Conservation (phyloP, 2,888 invertebrate species). For the Colletes collaris region DNA sequence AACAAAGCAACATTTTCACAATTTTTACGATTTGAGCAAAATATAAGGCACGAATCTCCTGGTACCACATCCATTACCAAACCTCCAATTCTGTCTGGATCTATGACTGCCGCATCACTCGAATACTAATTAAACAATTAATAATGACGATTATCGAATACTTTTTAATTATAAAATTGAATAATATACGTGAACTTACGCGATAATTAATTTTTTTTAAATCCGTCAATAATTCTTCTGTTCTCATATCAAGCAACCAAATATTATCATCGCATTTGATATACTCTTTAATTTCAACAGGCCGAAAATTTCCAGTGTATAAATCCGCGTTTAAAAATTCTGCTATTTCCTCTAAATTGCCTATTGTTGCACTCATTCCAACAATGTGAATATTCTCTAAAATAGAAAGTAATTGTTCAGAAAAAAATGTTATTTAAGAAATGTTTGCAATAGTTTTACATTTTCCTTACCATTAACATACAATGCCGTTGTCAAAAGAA, state of each 20-base stretch:
- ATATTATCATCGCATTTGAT: conserved; percentile 89
- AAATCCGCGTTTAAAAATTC: conserved; percentile 92
- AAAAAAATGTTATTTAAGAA: conserved; percentile 25
- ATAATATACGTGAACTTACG: conserved; percentile 76
- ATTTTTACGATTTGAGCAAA: conserved; percentile 96
- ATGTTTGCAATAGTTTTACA: conserved; percentile 34
- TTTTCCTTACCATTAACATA: conserved; percentile 86
- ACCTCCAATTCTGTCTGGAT: conserved; percentile 92
- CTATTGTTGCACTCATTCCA: conserved; percentile 99
- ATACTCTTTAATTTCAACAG: conserved; percentile 92
- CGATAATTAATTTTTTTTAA: conserved; percentile 84
- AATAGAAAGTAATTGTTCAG: conserved; percentile 50
- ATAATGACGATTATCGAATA: conserved; percentile 49
- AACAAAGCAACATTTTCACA: conserved; percentile 95
- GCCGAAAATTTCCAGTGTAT: conserved; percentile 94
- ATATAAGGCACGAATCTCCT: conserved; percentile 91
- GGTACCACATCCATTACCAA: conserved; percentile 93
- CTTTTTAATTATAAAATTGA: conserved; percentile 10
- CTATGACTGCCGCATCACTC: conserved; percentile 85
- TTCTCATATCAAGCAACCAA: conserved; percentile 84
- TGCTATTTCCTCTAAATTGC: conserved; percentile 93
- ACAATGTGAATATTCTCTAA: conserved; percentile 91
- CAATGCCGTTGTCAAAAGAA: conserved; percentile 91
- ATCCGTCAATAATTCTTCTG: conserved; percentile 85
- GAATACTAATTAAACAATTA: conserved; percentile 85